Evolutionary conservation across 1,140 invertebrate genomes (phyloP).

Genomic region (Drosophila repleta): DNA sequence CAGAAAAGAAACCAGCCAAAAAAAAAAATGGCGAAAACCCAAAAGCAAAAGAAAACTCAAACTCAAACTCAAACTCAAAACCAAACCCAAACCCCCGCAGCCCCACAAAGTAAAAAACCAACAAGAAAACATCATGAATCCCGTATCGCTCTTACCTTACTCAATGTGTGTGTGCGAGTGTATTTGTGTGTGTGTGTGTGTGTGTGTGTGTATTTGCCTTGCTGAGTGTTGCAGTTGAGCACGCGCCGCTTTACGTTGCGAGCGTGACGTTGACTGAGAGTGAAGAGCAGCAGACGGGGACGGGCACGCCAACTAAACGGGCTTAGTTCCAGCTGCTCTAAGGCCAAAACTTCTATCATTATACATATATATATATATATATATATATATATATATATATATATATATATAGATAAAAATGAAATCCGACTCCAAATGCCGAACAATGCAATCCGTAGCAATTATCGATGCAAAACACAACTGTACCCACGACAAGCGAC

Average conservation of each 20-base stretch:
- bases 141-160: conserved; percentile 40
- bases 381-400: not conserved
- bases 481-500: too few relatives aligned
- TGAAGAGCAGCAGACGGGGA: not conserved
- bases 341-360: conserved; percentile 55
- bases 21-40: conserved; percentile 29
- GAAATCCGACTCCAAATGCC: not conserved
- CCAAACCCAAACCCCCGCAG: not conserved
- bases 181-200: conserved; percentile 23
- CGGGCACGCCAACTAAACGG: not conserved
- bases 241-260: conserved; percentile 74
- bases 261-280: conserved; percentile 56
- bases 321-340: not conserved
- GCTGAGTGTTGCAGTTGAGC: conserved; percentile 62
- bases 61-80: conserved; percentile 15
- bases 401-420: not conserved
- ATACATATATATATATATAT: conserved; percentile 25
- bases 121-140: conserved; percentile 46
- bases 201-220: conserved; percentile 18
- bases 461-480: too few relatives aligned
- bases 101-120: conserved; percentile 7
- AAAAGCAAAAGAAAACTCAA: conserved; percentile 15
- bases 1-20: conserved; percentile 21
- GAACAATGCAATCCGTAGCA: too few relatives aligned
- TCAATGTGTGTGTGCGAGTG: conserved; percentile 4